Base-by-base conservation (phyloP, 2,888 invertebrate genomes). In the Onthophagus sagittarius region DNA sequence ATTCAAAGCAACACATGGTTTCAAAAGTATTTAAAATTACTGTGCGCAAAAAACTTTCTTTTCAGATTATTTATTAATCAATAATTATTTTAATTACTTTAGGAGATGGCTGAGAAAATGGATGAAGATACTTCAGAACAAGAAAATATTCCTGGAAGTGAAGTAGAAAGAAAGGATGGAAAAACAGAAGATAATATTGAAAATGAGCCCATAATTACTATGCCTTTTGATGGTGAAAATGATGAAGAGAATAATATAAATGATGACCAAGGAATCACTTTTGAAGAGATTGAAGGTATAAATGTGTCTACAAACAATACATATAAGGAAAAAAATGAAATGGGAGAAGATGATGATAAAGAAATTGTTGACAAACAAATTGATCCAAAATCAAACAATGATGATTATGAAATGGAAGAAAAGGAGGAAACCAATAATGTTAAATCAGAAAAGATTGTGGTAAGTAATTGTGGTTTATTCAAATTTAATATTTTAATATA, bases 81-180 rank as follows among this genome's bases (percentile, higher is more conserved):
- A n/a, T n/a, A n/a, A n/a, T n/a, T n/a, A n/a, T n/a, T n/a, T n/a
- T n/a, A n/a, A 23, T 23, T 23, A 3, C 3, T 63, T n/a, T 5
- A 63, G 63, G 63, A 63, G 9, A 63, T 14, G 0, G 0, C 14
- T 2, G 71, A 65, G 13, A 73, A 71, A 53, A 15, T 62, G 9
- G 62, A 63, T 14, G 62, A 13, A 15, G 67, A 11, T 11, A 15
- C 6, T 69, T 63, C 39, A 39, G 80, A 70, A 4, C 39, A 72
- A 72, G 80, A 78, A 78, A 82, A 81, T 75, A 78, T 77, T 77
- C 69, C 69, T 0, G 62, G 73, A 72, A 80, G 78, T 79, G 82
- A 80, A 75, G 63, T 62, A 83, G 81, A 82, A 83, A 81, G 83
- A 83, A 84, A 81, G 82, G 79, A 80, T 80, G 79, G 76, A 23